Base-by-base conservation (phyloP, 2,113 vertebrate genomes). In the Pogonocichla stellata region DNA sequence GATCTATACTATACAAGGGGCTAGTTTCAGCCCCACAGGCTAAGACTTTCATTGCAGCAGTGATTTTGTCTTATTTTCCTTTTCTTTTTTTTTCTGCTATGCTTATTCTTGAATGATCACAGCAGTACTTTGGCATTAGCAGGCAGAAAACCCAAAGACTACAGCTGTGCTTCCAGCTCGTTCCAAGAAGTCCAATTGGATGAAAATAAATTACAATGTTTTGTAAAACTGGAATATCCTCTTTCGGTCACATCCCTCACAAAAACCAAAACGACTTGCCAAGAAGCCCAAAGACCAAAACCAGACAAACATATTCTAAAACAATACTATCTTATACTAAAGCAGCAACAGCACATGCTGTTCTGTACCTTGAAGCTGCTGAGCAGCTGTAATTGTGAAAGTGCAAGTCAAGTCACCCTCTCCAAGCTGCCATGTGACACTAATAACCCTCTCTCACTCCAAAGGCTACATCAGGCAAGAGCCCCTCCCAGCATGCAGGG, bases 141-240 rank as follows among this genome's bases (percentile, higher is more conserved):
- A 81, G 61, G 84, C 79, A 14, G 90, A 93, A 93, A 92, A 92
- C 74, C 60, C 82, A 92, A 81, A 91, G 90, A 53, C 88, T 95
- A 96, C 92, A 96, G 93, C 81, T 97, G 94, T 90, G 87, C 66
- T 78, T 88, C 60, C 62, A 82, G 81, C 70, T 72, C 62, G 81
- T 96, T 95, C 90, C 86, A 93, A 95, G 86, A 93, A 43, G 66
- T 80, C 74, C 54, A 47, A 86, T 91, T 66, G 79, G 71, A 61
- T 83, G 74, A 73, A 91, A 66, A 80, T 77, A 88, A 95, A 95
- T 97, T 80, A 91, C 67, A 86, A 93, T 25, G 62, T 82, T 95
- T 50, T 86, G 31, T 73, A 54, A 65, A 95, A 88, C 2, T 88
- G 87, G 66, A 95, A 82, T 95, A 94, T 91, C 93, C 85, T 95